Base-by-base conservation (phyloP, 2,888 invertebrate species). In the Parnassius glacialis region DNA sequence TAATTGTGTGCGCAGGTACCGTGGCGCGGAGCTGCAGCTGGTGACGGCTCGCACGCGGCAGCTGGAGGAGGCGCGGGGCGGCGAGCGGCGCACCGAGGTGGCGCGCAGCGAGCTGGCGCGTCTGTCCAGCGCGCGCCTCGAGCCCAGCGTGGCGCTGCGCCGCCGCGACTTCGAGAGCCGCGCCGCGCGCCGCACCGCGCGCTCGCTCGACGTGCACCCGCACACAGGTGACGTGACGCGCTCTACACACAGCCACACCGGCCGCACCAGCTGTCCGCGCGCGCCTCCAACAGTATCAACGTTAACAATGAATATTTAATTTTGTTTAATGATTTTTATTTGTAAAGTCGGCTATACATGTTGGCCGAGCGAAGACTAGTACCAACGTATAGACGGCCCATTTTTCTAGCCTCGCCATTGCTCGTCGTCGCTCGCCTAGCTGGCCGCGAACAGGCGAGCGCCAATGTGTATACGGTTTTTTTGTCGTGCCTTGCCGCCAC, bases 21-120 rank as follows among this genome's bases (percentile, higher is more conserved):
- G 87, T 60, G 83, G 74, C 60, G 79, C 87, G 41, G 92, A 92
- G 70, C 85, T 95, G 52, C 95, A 95, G 76, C 92, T 95, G 64
- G 96, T 96, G 47, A 94, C 95, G 13, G 94, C 94, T 58, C 91
- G 96, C 43, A 95, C 96, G 11, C 93, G 94, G 68, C 95, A 96
- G 80, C 94, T 96, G 72, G 96, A 96, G 74, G 92, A 93, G 70
- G 92, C 94, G 25, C 87, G 93, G 2, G 93, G 93, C 52, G 83
- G 93, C 50, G 92, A 93, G 65, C 93, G 94, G 70, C 92, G 95
- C 59, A 95, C 94, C 42, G 94, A 93, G 72, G 92, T 94, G 57
- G 95, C 94, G 69, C 93, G 93, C 61, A 95, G 95, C 71, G 95
- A 95, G 77, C 85, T 95, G 71, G 93, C 94, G 50, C 83, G 94